Conservation (phyloP, 2,797 vertebrate species). For the Synaphobranchus kaupii region DNA sequence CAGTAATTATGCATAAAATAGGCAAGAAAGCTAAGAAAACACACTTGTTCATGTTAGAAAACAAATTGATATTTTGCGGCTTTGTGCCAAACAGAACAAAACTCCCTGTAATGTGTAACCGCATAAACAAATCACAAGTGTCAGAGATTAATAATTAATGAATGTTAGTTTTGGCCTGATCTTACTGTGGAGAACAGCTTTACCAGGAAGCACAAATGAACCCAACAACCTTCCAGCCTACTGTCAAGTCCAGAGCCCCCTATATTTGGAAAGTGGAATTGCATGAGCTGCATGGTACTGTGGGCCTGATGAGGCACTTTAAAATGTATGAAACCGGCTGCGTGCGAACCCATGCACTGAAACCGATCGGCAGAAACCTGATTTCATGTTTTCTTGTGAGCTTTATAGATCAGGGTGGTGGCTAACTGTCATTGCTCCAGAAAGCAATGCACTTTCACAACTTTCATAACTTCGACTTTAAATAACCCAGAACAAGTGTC, state of each 20-base stretch:
- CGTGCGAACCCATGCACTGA: neutral
- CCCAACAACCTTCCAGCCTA: neutral
- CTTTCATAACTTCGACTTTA: neutral
- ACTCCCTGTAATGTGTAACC: constrained; percentile 4
- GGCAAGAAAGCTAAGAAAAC: constrained; percentile 49
- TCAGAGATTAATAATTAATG: constrained; percentile 61
- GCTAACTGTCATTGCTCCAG: neutral
- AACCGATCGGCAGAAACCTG: neutral
- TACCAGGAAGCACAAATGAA: constrained; percentile 36
- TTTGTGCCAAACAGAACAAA: constrained; percentile 62
- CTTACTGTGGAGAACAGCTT: constrained; percentile 40
- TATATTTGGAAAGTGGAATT: neutral
- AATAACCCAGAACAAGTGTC: neutral
- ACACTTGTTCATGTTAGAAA: constrained; percentile 47
- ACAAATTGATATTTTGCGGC: constrained; percentile 55
- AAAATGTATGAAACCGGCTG: neutral
- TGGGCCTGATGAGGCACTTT: neutral
- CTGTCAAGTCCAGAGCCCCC: neutral
- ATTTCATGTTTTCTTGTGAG: neutral
- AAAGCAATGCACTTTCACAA: neutral
- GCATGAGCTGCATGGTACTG: neutral
- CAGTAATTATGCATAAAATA: constrained; percentile 58
- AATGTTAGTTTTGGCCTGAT: constrained; percentile 63
- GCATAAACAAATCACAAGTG: constrained; percentile 36
- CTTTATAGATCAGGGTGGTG: neutral